These are phyloP conservation scores for Pyrocephalus nanus DNA, from an alignment of 2,797 vertebrate genomes.

Conservation along the genomic window DNA sequence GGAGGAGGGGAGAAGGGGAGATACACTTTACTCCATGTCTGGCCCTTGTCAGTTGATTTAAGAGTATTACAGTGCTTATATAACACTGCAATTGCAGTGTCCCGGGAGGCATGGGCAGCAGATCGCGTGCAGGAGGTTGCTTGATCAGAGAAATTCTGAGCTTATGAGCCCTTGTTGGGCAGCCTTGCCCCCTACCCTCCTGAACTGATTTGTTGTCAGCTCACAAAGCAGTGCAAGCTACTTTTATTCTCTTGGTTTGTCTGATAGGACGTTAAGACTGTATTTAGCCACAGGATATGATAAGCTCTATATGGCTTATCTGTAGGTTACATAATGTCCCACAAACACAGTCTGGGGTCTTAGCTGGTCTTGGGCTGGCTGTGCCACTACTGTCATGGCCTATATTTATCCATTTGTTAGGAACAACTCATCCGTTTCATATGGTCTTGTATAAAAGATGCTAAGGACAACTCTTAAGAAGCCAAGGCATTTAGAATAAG, in stretches of 20 bases:
- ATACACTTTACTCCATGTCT: fast-evolving
- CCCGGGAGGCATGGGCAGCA: not conserved
- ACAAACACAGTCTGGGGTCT: not conserved
- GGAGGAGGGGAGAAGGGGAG: not conserved
- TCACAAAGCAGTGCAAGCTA: not conserved
- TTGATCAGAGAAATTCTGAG: not conserved
- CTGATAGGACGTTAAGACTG: not conserved
- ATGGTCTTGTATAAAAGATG: not conserved
- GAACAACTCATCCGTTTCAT: not conserved
- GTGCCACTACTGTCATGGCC: not conserved
- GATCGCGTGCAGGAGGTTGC: fast-evolving
- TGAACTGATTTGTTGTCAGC: not conserved
- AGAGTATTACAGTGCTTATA: slow-evolving; percentile 14
- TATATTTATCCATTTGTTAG: not conserved
- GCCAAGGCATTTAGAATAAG: not conserved
- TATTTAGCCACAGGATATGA: not conserved
- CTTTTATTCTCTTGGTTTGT: not conserved
- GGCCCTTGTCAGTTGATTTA: not conserved
- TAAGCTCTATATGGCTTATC: not conserved
- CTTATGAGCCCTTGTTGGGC: not conserved
- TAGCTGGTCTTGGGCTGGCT: not conserved
- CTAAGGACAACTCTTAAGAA: not conserved
- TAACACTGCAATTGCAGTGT: not conserved
- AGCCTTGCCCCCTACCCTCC: not conserved
- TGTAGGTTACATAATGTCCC: not conserved